Evolutionary conservation across 2,888 invertebrate species (phyloP).

Genomic region (Nephrotoma guestfalica): DNA sequence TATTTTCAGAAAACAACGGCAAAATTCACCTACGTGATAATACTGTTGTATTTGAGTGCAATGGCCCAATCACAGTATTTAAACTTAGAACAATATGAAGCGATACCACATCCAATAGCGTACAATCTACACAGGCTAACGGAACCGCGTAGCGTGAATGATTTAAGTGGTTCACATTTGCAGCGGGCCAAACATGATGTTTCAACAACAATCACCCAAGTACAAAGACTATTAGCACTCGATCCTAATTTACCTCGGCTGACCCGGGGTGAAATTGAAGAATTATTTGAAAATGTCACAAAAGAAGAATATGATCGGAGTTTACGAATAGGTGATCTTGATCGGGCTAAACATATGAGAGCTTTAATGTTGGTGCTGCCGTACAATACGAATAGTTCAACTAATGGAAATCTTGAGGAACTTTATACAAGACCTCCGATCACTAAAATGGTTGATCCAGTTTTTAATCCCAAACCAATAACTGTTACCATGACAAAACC

Average conservation of each 20-base stretch:
- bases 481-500: not conserved
- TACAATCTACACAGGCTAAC: not conserved
- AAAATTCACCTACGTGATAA: not conserved
- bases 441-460: constrained; percentile 23
- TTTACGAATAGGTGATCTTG: constrained; percentile 26
- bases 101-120: not conserved
- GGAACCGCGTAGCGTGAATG: not conserved
- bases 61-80: not conserved
- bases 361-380: constrained; percentile 31
- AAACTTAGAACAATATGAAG: not conserved
- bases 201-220: constrained; percentile 28
- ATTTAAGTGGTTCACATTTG: not conserved
- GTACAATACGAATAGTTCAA: constrained; percentile 28
- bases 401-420: constrained; percentile 28
- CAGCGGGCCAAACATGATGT: constrained; percentile 17
- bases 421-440: constrained; percentile 29
- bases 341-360: constrained; percentile 30
- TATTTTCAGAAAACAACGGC: not conserved
- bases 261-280: constrained; percentile 32
- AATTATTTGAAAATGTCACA: constrained; percentile 32
- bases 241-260: constrained; percentile 29
- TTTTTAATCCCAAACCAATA: not conserved
- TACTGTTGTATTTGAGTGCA: not conserved
- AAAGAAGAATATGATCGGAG: constrained; percentile 31
- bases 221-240: constrained; percentile 27